Evolutionary conservation across 2,888 invertebrate genomes (phyloP), one percentile per base, ranked within the genome.

Genomic region (Trisateles emortualis): DNA sequence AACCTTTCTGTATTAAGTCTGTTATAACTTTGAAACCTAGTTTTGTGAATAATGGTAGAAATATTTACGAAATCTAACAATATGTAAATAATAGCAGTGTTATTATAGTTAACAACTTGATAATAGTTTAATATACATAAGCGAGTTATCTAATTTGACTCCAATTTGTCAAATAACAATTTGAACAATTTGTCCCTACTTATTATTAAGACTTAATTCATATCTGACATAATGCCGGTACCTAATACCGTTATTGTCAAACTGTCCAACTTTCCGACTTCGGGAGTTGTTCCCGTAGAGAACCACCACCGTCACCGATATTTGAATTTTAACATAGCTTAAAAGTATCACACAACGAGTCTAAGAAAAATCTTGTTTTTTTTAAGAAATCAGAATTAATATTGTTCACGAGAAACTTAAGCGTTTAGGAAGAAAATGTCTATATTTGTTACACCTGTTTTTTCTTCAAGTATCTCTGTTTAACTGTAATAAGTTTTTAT

Each of bases 401-500:
- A 47, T 42, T 44, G 38, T 55, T 52, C 41, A 8, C 17, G 32
- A 51, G 36, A 45, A 43, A 55, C 52, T 61, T 47, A 55, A 55
- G 41, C 13, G 29, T 42, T 50, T 62, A 52, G 3, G 39, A 45
- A 55, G 9, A 14, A 22, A 26, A 41, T 48, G 33, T 39, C 13
- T 53, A 64, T 68, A 64, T 70, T 57, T 60, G 46, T 59, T 59
- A 59, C 69, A 69, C 69, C 69, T 69, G 69, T 51, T 68, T 70
- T 70, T 63, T 60, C 51, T 69, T 67, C 36, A 67, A 69, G 68
- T 55, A 69, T 67, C 62, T 67, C 51, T 70, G 64, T 70, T 69
- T 69, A 57, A 69, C 56, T 67, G 55, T 64, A 67, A 70, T 70
- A 69, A 70, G 61, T 70, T 69, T 69, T 69, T 69, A 69, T 70